Base-by-base conservation (phyloP, 2,888 invertebrate genomes). In the Melinaea menophilus region DNA sequence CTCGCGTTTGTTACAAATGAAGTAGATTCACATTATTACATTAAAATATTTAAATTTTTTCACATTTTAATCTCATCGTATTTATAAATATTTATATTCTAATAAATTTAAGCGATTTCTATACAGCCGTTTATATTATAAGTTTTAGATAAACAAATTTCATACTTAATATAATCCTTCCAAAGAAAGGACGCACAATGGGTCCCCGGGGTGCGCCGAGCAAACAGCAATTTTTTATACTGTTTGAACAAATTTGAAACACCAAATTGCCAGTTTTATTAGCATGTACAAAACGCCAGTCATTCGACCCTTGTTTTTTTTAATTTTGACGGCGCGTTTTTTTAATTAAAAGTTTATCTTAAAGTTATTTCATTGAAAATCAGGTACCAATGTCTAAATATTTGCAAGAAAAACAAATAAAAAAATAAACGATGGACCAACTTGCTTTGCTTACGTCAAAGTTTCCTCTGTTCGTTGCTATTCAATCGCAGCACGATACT, bases 231-330 rank as follows among this genome's bases (percentile, higher is more conserved):
- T 59, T 64, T 67, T 66, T 63, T 68, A 64, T 59, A 62, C 37
- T 61, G 64, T 65, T 62, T 61, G 55, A 54, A 61, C 62, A 66
- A 66, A 60, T 67, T 67, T 66, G 59, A 62, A 57, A 64, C 63
- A 63, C 61, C 46, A 61, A 64, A 68, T 64, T 64, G 62, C 66
- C 61, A 45, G 58, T 66, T 68, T 68, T 63, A 68, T 66, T 64
- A 64, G 62, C 62, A 54, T 59, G 58, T 62, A 64, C 66, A 64
- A 66, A 68, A 68, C 59, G 55, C 54, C 45, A 57, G 45, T 54
- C 54, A 35, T 34, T 59, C 34, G 58, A 46, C 46, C 55, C 48
- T 57, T 33, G 59, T 22, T 58, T 62, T 62, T 56, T 59, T 55
- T 59, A 48, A 56, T 59, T 37, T 37, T 41, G 51, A 31, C 55